These are phyloP conservation scores for Ceratina calcarata DNA, from an alignment of 1,140 invertebrate species.

Conservation along the genomic window DNA sequence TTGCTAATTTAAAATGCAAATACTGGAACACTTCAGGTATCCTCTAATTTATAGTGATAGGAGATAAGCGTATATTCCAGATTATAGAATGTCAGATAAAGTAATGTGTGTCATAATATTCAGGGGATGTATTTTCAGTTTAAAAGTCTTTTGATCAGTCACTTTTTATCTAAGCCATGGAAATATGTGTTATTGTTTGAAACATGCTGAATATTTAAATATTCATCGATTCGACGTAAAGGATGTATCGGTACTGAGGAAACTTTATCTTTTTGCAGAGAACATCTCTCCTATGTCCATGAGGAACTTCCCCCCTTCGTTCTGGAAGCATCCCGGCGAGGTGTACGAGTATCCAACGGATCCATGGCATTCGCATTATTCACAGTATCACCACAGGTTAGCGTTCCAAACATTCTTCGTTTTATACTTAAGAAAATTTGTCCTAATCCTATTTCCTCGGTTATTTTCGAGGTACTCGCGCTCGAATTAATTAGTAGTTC, in stretches of 20 bases:
- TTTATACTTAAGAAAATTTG: slow-evolving; percentile 7
- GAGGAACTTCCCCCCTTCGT: slow-evolving; percentile 94
- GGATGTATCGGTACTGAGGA: not conserved
- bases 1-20: too few species aligned
- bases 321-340: slow-evolving; percentile 89
- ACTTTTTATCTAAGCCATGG: too few species aligned
- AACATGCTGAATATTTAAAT: too few species aligned
- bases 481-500: not conserved
- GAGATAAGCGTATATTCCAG: too few species aligned
- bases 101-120: too few species aligned
- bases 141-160: too few species aligned
- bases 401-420: slow-evolving; percentile 37
- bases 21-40: too few species aligned
- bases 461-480: not conserved
- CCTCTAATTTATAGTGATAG: too few species aligned
- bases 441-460: not conserved
- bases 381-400: slow-evolving; percentile 83
- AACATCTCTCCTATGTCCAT: slow-evolving; percentile 91
- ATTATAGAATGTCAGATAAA: too few species aligned
- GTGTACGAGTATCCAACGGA: slow-evolving; percentile 82
- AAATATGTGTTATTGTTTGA: too few species aligned
- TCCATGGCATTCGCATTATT: slow-evolving; percentile 83
- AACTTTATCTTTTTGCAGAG: slow-evolving; percentile 83
- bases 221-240: too few species aligned
- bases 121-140: too few species aligned